These are phyloP conservation scores for Serilophus lunatus DNA, from an alignment of 2,113 vertebrate genomes.

Conservation along the genomic window DNA sequence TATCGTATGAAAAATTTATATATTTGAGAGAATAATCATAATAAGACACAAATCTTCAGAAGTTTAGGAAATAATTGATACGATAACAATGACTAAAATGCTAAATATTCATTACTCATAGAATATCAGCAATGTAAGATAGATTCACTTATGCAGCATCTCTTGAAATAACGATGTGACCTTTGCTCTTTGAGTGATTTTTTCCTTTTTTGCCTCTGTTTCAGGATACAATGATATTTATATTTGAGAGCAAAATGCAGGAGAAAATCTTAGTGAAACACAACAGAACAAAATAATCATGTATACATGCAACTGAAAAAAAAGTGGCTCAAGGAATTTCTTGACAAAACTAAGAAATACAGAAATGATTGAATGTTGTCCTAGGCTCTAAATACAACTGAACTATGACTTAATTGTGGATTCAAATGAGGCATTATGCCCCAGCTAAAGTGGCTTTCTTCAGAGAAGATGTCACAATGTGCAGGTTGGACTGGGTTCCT, in stretches of 20 bases:
- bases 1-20: background rate
- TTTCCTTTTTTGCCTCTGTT: background rate
- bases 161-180: background rate
- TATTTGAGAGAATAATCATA: background rate
- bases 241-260: background rate
- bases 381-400: background rate
- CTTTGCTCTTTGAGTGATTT: background rate
- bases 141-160: background rate
- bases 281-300: background rate
- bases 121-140: background rate
- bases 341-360: background rate
- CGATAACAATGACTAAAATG: background rate
- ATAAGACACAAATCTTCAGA: background rate
- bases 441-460: background rate
- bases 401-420: background rate
- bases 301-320: background rate
- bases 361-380: background rate
- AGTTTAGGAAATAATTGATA: background rate
- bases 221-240: background rate
- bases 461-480: background rate
- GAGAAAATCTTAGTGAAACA: background rate
- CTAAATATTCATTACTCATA: background rate
- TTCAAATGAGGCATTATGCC: background rate
- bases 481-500: background rate
- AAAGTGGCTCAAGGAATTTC: background rate